Conservation (phyloP, 2,888 invertebrate species). For the Eubasilissa splendida region DNA sequence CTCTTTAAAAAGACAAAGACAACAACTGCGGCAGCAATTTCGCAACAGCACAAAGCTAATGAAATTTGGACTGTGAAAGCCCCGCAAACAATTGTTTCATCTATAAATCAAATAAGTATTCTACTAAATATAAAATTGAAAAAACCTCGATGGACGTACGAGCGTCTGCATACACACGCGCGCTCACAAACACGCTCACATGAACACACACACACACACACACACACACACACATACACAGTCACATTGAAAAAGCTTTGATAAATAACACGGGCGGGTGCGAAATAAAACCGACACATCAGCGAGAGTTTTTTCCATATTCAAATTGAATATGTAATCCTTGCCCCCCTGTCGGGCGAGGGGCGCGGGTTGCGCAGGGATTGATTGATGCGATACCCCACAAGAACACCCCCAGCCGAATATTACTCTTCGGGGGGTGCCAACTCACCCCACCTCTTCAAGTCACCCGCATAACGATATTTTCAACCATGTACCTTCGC, state of each 20-base stretch:
- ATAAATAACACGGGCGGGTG: slow-evolving; percentile 49
- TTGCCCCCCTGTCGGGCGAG: slow-evolving; percentile 34
- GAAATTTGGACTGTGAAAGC: slow-evolving; percentile 29
- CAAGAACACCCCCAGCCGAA: slow-evolving; percentile 46
- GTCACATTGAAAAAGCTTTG: slow-evolving; percentile 38
- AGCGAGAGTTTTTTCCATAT: slow-evolving; percentile 52
- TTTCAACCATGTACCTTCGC: slow-evolving; percentile 21
- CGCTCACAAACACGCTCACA: background rate
- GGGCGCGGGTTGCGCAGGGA: slow-evolving; percentile 40
- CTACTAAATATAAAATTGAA: slow-evolving; percentile 34
- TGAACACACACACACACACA: background rate
- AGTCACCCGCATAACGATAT: slow-evolving; percentile 38
- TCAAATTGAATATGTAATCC: slow-evolving; percentile 57
- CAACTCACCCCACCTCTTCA: slow-evolving; percentile 33
- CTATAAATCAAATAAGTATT: slow-evolving; percentile 32
- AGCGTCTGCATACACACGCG: slow-evolving; percentile 21
- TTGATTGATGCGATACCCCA: slow-evolving; percentile 57
- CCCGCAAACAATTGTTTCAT: slow-evolving; percentile 35
- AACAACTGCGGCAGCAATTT: slow-evolving; percentile 4
- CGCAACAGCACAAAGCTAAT: slow-evolving; percentile 33
- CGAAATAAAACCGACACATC: slow-evolving; percentile 53
- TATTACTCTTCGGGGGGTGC: slow-evolving; percentile 43
- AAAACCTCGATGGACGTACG: slow-evolving; percentile 26
- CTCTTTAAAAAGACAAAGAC: slow-evolving; percentile 9
- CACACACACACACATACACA: background rate